Base-by-base conservation (phyloP, 1,140 invertebrate species). In the Leptopilina clavipes region DNA sequence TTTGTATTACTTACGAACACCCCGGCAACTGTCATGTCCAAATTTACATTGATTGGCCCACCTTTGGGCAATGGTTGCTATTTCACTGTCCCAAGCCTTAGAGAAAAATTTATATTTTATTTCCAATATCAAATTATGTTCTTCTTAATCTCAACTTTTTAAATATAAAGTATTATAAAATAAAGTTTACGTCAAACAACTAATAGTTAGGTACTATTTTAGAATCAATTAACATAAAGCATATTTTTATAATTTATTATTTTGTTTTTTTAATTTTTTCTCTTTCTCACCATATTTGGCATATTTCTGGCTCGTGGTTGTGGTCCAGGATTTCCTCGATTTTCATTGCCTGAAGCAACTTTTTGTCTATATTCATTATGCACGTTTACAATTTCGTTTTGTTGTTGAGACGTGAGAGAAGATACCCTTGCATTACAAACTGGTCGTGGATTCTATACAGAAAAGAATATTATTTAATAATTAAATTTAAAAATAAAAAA, bases 281-380 rank as follows among this genome's bases (percentile, higher is more conserved):
- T 5, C 25, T 31, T 6, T 17, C 14, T 52, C 48, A 92, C 89
- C 80, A 92, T 74, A 59, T 85, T 78, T 76, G 83, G 85, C 91
- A 93, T 92, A 79, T 92, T 91, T 3, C 88, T 83, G 0, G 92
- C 92, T 14, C 82, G 45, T 1, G 92, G 92, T 79, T 93, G 92
- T 37, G 91, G 91, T 73, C 92, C 91, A 43, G 87, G 88, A 3
- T 76, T 79, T 73, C 92, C 92, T 76, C 88, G 75, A 0, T 18
- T 73, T 83, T 93, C 92, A n/a, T 82, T 65, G 14, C 92, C 92
- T 12, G 59, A 82, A 5, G 92, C 92, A n/a, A 93, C 89, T 18
- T 79, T 75, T 65, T 87, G 85, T 48, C 92, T 82, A 12, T 90
- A 80, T 1, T 86, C 80, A 84, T 93, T 93, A 74, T 91, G 91